Evolutionary conservation across 2,888 invertebrate genomes (phyloP), one percentile per base, ranked within the genome.

Genomic region (Euclidia mi): DNA sequence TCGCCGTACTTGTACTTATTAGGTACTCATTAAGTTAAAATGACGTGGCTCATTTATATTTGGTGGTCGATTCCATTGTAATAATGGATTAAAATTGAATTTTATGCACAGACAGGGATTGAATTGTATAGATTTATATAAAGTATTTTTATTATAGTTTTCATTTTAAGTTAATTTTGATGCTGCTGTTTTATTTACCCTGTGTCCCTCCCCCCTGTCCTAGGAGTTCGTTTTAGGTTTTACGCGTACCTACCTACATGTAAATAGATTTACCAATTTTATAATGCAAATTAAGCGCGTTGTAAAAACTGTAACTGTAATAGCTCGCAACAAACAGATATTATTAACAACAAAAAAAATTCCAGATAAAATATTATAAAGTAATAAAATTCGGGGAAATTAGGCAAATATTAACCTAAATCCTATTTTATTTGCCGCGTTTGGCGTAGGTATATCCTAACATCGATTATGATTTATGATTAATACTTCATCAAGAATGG

Each of bases 91-190:
- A 67, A 65, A 58, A 71, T 73, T 78, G 79, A 76, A 84, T 82
- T 85, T 87, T 80, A 86, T 70, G 79, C 83, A 87, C 81, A 87
- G 88, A 89, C 90, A 90, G 90, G 90, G 89, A 90, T 89, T 87
- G 84, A 87, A 79, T 80, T 88, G 82, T 85, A 86, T 79, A 84
- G 73, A 64, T 81, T 80, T 81, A 72, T 80, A 84, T 82, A 79
- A 83, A 84, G 59, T 77, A 77, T 81, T 84, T 82, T 85, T 80
- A 84, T 78, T 79, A 78, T 76, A 76, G 49, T 61, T 66, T 44
- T 76, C 57, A 76, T 79, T 77, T 71, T 79, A 76, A 49, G 44
- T 35, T 44, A 25, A 48, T 38, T 18, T 67, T 51, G 35, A 32
- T 11, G n/a, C 14, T 28, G 14, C 1, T 35, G 37, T 49, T 52